Evolutionary conservation across 2,797 vertebrate species (phyloP), one percentile per base, ranked within the genome.

Genomic region (Todus mexicanus): DNA sequence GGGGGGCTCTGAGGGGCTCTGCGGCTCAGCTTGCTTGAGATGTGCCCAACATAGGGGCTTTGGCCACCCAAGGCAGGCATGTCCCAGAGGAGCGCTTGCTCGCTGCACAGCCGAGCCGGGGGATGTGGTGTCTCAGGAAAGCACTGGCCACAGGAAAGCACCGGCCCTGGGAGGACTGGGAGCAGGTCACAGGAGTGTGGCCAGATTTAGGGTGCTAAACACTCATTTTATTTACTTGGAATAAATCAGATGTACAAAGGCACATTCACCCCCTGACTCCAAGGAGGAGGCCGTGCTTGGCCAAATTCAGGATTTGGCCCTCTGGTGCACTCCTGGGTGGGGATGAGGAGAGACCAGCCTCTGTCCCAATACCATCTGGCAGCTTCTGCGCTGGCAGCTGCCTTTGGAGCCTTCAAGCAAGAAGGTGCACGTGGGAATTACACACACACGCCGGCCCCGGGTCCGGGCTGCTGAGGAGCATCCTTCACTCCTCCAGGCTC

Each of bases 21-120:
- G 6, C 56, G 45, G 15, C 35, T 89, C 60, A 37, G 64, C 51
- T 76, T 37, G 20, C 71, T 78, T 54, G 25, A 75, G 65, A 71
- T 9, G 11, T 51, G 69, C 60, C 56, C 5, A 4, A 6, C 17
- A 26, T 1, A 2, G 31, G 18, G 59, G 21, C 31, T 77, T 51
- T 5, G 3, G 68, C 53, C 0, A 0, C 47, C 47, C 64, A 29
- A 5, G 6, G 47, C 8, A 1, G n/a, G 14, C 4, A 1, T 5
- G 3, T 57, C 60, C 75, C 7, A 3, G n/a, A 50, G 42, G 42
- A 79, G 23, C 3, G 0, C 17, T 77, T 40, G 37, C 38, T 56
- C 4, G 1, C 63, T 53, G 42, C 54, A 45, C 1, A 6, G 74
- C 54, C 6, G 2, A 91, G 35, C 12, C 0, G 0, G 48, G 37